A percentile compares a stretch with the other conserved stretches of the same genome.
phyloP scores from a whole-genome alignment of 35 echinoderm and acorn worm species.

The Amphiura filiformis region DNA sequence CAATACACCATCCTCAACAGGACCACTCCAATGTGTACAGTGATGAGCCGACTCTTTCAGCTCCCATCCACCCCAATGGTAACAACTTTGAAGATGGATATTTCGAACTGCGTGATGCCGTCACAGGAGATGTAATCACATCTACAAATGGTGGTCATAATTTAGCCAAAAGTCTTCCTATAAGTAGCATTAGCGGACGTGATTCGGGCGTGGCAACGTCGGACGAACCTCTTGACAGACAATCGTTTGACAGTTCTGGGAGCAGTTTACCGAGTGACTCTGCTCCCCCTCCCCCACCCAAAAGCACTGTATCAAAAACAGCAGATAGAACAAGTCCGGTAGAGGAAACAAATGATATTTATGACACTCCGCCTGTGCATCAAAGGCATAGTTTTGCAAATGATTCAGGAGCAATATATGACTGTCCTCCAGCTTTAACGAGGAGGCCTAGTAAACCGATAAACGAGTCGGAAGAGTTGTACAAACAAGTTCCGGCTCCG shows the following conservation, averaged over 20 bases:
- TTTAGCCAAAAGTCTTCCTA: neutral
- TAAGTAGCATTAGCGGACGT: conserved; percentile 11
- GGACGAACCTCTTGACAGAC: neutral
- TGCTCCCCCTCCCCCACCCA: conserved; percentile 34
- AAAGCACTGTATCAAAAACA: neutral
- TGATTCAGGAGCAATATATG: neutral
- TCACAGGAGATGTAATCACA: neutral
- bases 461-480: neutral
- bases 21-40: neutral
- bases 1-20: neutral
- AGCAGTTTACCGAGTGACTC: conserved; percentile 55
- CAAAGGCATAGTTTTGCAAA: neutral
- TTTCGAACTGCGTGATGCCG: neutral
- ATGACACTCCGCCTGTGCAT: conserved; percentile 37
- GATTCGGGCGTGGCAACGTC: neutral
- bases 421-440: conserved; percentile 26
- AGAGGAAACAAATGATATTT: conserved; percentile 19
- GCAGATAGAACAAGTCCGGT: neutral
- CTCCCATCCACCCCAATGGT: neutral
- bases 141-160: neutral
- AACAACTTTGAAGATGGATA: neutral
- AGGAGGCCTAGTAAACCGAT: neutral
- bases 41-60: neutral
- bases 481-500: conserved; percentile 35
- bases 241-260: conserved; percentile 19